Evolutionary conservation across 2,797 vertebrate genomes (phyloP), one percentile per base, ranked within the genome.

Genomic region (Salarias fasciatus): DNA sequence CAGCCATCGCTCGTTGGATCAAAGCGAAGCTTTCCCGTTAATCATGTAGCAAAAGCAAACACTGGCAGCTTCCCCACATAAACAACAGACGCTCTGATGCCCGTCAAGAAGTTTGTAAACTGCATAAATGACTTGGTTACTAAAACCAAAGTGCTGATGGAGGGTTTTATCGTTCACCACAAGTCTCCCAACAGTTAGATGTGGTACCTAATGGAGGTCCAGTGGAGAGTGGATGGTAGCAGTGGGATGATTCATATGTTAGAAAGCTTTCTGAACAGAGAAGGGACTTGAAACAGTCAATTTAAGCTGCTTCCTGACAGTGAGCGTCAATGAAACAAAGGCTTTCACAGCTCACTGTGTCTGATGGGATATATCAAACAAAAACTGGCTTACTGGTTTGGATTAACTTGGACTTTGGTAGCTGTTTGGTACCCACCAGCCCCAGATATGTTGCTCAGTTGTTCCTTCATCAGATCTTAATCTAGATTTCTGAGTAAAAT

Each of bases 91-190:
- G 0, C 14, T 4, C 12, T 7, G n/a, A 52, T 12, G 6, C 10
- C 41, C 41, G 8, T 9, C 7, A 9, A 46, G n/a, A 11, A 8
- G 3, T 48, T 55, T 58, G 49, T 43, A n/a, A 50, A 64, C 38
- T 1, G 15, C 41, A 52, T 24, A 29, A n/a, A 48, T 42, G 53
- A 37, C n/a, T 3, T 11, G 9, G 44, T 6, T 2, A 55, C 6
- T 2, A 0, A 43, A n/a, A 40, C 6, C 11, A 5, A 44, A 50
- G 51, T 45, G 70, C 44, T 35, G 38, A 29, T 4, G 15, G 30
- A 60, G 6, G 56, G 56, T 15, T 66, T 72, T 13, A 33, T 8
- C 43, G 31, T 18, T 66, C 3, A 51, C 41, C 37, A 37, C 48
- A 54, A 50, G 41, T 12, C 51, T 58, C 53, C 33, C 8, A 18